Conservation (phyloP, 2,797 vertebrate species). For the Semaprochilodus insignis region DNA sequence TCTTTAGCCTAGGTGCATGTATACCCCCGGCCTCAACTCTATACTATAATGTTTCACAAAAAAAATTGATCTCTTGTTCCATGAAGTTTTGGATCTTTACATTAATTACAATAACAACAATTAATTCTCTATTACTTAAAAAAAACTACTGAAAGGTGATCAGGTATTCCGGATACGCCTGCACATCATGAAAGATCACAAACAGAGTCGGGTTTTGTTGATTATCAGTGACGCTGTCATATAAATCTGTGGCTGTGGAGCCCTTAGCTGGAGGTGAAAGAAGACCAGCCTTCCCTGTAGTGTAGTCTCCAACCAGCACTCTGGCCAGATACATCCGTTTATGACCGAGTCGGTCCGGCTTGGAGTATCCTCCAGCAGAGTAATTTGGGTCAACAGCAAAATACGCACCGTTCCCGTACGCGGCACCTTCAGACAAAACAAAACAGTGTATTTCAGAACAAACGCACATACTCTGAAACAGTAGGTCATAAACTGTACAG, state of each 20-base stretch:
- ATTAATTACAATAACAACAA: no score
- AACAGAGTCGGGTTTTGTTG: slow-evolving; percentile 58
- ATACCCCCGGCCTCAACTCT: no score
- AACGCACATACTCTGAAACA: not conserved
- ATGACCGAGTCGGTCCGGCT: not conserved
- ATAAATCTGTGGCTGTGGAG: slow-evolving; percentile 60
- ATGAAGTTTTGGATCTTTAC: no score
- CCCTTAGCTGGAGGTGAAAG: slow-evolving; percentile 63
- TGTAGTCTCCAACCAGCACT: slow-evolving; percentile 75
- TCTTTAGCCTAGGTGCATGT: no score
- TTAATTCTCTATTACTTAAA: no score
- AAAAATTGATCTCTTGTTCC: no score
- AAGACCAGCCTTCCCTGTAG: slow-evolving; percentile 2
- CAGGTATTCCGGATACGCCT: slow-evolving; percentile 79
- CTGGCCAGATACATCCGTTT: slow-evolving; percentile 72
- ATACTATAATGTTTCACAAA: no score
- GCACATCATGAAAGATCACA: slow-evolving; percentile 72
- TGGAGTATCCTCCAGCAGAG: slow-evolving; percentile 63
- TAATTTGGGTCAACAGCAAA: slow-evolving; percentile 71
- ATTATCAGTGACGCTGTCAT: slow-evolving; percentile 72
- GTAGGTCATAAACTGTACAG: not conserved
- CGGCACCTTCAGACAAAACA: slow-evolving; percentile 54
- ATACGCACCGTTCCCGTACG: slow-evolving; percentile 73
- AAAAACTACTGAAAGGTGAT: slow-evolving; percentile 68
- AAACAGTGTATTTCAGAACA: not conserved